phyloP scores from a whole-genome alignment of 2,797 vertebrate species.

The Vultur gryphus region DNA sequence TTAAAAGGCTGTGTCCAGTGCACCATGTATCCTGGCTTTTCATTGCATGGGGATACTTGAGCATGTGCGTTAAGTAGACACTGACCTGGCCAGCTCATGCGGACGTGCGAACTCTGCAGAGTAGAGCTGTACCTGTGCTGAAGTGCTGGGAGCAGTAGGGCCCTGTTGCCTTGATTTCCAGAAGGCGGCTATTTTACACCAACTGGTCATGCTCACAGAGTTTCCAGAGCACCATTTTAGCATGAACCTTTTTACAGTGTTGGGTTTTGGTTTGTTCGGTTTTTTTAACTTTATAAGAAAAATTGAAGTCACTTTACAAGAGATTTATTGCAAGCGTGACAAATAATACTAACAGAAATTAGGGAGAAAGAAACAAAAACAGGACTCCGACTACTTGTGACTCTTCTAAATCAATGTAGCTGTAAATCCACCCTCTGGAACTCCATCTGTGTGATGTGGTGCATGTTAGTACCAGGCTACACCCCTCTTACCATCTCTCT shows the following conservation, averaged over 20 bases:
- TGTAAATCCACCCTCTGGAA: neutral
- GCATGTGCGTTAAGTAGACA: neutral
- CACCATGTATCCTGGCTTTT: neutral
- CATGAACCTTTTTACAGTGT: neutral
- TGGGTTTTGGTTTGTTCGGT: neutral
- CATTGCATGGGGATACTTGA: neutral
- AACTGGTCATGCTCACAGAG: neutral
- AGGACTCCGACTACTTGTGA: neutral
- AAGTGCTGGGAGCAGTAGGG: neutral
- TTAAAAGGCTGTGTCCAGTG: neutral
- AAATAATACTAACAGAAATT: neutral
- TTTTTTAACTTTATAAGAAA: neutral
- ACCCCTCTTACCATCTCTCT: neutral
- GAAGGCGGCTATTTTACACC: neutral
- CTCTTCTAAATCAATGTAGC: neutral
- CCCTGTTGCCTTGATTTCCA: neutral
- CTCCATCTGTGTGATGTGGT: neutral
- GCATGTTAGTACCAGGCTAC: neutral
- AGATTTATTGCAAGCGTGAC: neutral
- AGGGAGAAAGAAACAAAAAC: neutral
- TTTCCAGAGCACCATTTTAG: neutral
- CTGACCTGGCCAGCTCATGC: neutral
- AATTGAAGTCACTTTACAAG: neutral
- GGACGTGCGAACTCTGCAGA: rapidly evolving
- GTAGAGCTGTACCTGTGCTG: neutral